Percentiles rank a stretch among this genome's conserved stretches.
Evolutionary conservation across 2,888 invertebrate genomes (phyloP).

Genomic region (Oeneis ivallda): DNA sequence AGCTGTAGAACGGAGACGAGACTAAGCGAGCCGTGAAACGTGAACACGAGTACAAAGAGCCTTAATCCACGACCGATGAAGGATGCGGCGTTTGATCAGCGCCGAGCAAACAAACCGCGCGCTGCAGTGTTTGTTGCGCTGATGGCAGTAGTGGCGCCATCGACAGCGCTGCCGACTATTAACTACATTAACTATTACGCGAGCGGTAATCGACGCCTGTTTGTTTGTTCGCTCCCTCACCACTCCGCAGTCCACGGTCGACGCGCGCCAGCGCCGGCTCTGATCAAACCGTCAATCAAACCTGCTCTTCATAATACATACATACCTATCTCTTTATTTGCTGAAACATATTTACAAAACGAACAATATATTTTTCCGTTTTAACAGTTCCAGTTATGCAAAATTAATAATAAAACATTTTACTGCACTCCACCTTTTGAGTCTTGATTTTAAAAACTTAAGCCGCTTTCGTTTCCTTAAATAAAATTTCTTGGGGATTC

Average conservation of each 20-base stretch:
- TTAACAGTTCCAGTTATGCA: no score
- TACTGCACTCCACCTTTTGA: no score
- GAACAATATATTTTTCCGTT: no score
- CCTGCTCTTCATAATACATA: background rate
- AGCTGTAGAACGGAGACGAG: background rate
- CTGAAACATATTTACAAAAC: no score
- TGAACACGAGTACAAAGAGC: background rate
- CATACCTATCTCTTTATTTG: no score
- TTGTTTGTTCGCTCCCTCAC: background rate
- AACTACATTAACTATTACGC: background rate
- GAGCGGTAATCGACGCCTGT: background rate
- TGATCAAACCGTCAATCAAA: background rate
- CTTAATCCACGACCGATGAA: slow-evolving; percentile 27
- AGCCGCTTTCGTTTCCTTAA: no score
- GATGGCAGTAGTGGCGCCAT: background rate
- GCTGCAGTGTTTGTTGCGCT: background rate
- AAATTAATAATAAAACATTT: no score
- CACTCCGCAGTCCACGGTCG: background rate
- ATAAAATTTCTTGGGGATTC: no score
- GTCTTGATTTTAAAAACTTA: no score
- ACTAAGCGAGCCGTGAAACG: background rate
- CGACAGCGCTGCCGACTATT: background rate
- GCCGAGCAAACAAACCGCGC: slow-evolving; percentile 4
- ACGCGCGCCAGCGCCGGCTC: background rate
- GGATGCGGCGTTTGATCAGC: slow-evolving; percentile 32